Percentiles rank a stretch among this genome's conserved stretches.
These are phyloP conservation scores for Brachyalestes nurse DNA, from an alignment of 2,797 vertebrate genomes.

Conservation along the genomic window DNA sequence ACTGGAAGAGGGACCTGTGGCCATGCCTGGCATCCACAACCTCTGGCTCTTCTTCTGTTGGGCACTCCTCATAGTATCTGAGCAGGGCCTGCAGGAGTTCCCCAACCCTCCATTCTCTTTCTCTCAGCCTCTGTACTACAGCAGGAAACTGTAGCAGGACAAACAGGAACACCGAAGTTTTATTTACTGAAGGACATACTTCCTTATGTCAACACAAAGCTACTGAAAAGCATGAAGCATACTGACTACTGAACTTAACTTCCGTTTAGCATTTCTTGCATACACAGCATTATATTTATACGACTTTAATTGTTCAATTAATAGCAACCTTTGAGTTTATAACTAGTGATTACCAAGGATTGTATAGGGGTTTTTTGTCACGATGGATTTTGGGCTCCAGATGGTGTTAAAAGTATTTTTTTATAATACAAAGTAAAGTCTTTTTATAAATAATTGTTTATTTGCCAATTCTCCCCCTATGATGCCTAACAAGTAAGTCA, in stretches of 20 bases:
- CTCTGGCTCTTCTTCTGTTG: conserved; percentile 61
- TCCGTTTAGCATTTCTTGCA: no score
- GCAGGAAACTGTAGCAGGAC: conserved; percentile 71
- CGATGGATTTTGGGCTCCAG: no score
- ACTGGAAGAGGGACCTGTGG: conserved; percentile 82
- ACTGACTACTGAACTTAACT: no score
- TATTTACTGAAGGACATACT: background rate
- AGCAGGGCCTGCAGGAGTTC: conserved; percentile 91
- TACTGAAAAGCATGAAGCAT: no score
- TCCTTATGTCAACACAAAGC: no score
- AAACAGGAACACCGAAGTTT: conserved; percentile 8
- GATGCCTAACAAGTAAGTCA: background rate
- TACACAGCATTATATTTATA: no score
- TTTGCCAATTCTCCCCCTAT: background rate
- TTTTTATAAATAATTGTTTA: background rate
- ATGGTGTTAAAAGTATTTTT: no score
- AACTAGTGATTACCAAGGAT: no score
- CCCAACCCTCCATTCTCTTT: conserved; percentile 87
- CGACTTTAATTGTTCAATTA: no score
- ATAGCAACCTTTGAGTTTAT: no score
- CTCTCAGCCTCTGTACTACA: conserved; percentile 83
- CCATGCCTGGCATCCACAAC: conserved; percentile 53
- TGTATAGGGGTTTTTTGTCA: no score
- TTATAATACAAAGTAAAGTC: no score
- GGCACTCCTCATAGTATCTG: conserved; percentile 85